Evolutionary conservation across 2,797 vertebrate species (phyloP).

Genomic region (Sebastes baramenuke): DNA sequence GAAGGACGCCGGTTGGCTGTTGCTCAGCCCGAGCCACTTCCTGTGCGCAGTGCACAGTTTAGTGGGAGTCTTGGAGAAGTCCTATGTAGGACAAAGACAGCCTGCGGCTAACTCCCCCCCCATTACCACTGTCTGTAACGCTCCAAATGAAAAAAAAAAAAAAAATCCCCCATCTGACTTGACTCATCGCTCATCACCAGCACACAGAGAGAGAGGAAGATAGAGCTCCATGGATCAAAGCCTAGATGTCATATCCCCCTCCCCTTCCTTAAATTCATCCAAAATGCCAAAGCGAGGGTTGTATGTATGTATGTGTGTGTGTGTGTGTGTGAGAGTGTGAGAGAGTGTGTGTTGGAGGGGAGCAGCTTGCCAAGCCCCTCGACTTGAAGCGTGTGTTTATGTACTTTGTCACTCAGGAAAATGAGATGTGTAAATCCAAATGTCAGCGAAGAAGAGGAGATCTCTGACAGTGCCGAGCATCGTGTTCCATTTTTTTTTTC

Average conservation of each 20-base stretch:
- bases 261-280: conserved; percentile 58
- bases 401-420: conserved; percentile 81
- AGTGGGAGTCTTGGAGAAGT: conserved; percentile 54
- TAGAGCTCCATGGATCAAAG: conserved; percentile 74
- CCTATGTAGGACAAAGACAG: conserved; percentile 79
- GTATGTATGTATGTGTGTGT: conserved; percentile 32
- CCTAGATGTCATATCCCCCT: conserved; percentile 64
- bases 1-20: conserved; percentile 66
- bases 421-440: conserved; percentile 81
- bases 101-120: conserved; percentile 64
- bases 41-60: conserved; percentile 43
- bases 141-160: conserved; percentile 32
- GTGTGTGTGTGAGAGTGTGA: conserved; percentile 51
- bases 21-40: conserved; percentile 63
- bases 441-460: conserved; percentile 67
- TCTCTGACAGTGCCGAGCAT: conserved; percentile 66
- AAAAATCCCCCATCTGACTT: conserved; percentile 67
- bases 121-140: conserved; percentile 67
- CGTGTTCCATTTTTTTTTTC: conserved; percentile 43
- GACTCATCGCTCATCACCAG: conserved; percentile 74
- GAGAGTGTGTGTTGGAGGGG: conserved; percentile 50
- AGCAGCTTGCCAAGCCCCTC: conserved; percentile 64
- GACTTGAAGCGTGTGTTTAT: conserved; percentile 78
- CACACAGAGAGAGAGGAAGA: conserved; percentile 39
- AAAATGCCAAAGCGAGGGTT: conserved; percentile 45